phyloP scores from a whole-genome alignment of 2,113 vertebrate species.

The Pelecanoides urinatrix region DNA sequence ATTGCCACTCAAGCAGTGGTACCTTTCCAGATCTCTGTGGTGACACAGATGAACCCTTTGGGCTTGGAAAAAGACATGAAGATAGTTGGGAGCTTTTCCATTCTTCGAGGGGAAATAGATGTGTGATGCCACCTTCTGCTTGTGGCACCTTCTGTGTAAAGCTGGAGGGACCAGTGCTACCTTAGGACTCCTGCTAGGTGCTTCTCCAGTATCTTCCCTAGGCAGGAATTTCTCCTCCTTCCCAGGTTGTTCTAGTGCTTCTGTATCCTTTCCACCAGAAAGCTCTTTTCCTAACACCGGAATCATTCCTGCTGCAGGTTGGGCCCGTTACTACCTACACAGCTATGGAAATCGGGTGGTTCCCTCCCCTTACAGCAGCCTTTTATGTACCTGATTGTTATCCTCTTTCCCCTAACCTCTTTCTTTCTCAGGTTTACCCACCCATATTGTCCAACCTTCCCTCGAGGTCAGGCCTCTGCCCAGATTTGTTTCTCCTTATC shows the following conservation, averaged over 20 bases:
- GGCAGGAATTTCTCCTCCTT: not conserved
- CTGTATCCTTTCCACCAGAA: not conserved
- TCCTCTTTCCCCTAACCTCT: not conserved
- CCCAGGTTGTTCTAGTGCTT: not conserved
- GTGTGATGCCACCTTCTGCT: not conserved
- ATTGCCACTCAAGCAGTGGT: not conserved
- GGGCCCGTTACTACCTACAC: not conserved
- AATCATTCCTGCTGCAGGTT: not conserved
- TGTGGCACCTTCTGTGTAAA: not conserved
- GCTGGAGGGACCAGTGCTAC: not conserved
- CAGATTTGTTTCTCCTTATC: not conserved
- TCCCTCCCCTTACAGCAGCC: not conserved
- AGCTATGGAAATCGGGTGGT: not conserved
- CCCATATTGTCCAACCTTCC: not conserved
- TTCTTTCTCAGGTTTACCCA: not conserved
- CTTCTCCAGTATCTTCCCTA: not conserved
- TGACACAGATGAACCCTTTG: not conserved
- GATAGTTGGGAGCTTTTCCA: not conserved
- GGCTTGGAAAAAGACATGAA: not conserved
- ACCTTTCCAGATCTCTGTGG: not conserved
- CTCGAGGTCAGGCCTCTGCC: not conserved
- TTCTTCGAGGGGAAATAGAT: not conserved
- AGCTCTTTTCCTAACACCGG: not conserved
- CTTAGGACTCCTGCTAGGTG: not conserved
- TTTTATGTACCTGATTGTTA: not conserved